phyloP scores from a whole-genome alignment of 2,113 vertebrate species.

The Nibea albiflora region DNA sequence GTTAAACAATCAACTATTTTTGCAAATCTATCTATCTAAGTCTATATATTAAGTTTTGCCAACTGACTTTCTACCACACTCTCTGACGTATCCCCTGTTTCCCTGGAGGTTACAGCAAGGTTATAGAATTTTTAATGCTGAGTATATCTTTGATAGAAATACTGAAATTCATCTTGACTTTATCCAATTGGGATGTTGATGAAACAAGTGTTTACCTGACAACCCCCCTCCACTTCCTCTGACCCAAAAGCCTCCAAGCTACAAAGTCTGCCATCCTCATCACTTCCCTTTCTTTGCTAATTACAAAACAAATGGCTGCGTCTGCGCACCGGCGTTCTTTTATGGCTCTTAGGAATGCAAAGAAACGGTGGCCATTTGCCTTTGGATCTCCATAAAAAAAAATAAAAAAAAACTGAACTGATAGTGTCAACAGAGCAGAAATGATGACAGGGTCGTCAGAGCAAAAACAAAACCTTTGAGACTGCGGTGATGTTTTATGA shows the following conservation, averaged over 20 bases:
- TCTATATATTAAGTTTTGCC: too few species aligned
- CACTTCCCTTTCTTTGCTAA: conserved; percentile 4
- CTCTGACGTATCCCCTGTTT: too few species aligned
- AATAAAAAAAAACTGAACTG: conserved; percentile 1
- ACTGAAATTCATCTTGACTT: not conserved
- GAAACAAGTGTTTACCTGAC: not conserved
- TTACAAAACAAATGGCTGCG: conserved; percentile 46
- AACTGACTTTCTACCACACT: too few species aligned
- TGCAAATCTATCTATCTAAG: too few species aligned
- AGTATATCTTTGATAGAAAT: not conserved
- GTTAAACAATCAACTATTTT: too few species aligned
- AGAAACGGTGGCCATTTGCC: conserved; percentile 40
- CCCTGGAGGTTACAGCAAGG: too few species aligned
- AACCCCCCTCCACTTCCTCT: not conserved
- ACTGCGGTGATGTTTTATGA: conserved; percentile 71
- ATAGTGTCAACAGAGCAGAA: conserved; percentile 60
- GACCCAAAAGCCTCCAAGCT: not conserved
- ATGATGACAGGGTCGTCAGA: conserved; percentile 47
- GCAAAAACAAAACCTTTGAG: conserved; percentile 78
- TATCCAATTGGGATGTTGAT: not conserved
- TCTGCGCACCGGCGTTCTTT: conserved; percentile 44
- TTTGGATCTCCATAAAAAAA: conserved; percentile 69
- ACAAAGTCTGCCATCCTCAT: not conserved
- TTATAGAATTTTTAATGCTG: too few species aligned
- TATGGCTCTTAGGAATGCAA: conserved; percentile 72